A percentile compares a stretch with the other conserved stretches of the same genome.
These are phyloP conservation scores for Scatophagus argus DNA, from an alignment of 2,113 vertebrate species.

Conservation along the genomic window DNA sequence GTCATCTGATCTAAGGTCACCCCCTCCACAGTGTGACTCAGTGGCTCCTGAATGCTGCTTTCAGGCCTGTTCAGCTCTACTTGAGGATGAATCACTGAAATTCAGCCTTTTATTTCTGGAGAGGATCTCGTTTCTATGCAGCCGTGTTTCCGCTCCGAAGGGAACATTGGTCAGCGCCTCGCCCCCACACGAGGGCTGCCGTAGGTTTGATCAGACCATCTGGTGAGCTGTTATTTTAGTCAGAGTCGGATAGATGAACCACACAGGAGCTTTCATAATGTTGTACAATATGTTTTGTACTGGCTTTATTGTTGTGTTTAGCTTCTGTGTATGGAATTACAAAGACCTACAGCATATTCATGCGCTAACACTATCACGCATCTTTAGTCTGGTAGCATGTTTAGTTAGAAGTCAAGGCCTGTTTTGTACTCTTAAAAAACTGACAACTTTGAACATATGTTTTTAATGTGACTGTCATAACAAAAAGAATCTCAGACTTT, in stretches of 20 bases:
- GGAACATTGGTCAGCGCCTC: conserved; percentile 63
- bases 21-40: conserved; percentile 70
- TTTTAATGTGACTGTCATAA: too few relatives aligned
- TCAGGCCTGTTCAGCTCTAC: conserved; percentile 55
- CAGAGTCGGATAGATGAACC: conserved; percentile 26
- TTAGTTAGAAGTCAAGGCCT: not conserved
- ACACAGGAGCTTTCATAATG: not conserved
- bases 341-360: not conserved
- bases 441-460: too few relatives aligned
- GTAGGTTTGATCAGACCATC: conserved; percentile 60
- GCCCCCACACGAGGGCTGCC: conserved; percentile 53
- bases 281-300: conserved; percentile 29
- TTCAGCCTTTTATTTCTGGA: conserved; percentile 70
- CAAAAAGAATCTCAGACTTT: too few relatives aligned
- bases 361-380: not conserved
- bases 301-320: not conserved
- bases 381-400: not conserved
- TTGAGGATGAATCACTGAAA: conserved; percentile 74
- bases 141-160: conserved; percentile 52
- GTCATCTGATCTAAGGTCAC: conserved; percentile 75
- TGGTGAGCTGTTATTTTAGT: conserved; percentile 59
- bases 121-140: conserved; percentile 69
- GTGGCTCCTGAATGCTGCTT: conserved; percentile 69
- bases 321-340: not conserved
- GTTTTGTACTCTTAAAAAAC: not conserved